phyloP scores from a whole-genome alignment of 2,113 vertebrate genomes.

The Urocynchramus pylzowi region DNA sequence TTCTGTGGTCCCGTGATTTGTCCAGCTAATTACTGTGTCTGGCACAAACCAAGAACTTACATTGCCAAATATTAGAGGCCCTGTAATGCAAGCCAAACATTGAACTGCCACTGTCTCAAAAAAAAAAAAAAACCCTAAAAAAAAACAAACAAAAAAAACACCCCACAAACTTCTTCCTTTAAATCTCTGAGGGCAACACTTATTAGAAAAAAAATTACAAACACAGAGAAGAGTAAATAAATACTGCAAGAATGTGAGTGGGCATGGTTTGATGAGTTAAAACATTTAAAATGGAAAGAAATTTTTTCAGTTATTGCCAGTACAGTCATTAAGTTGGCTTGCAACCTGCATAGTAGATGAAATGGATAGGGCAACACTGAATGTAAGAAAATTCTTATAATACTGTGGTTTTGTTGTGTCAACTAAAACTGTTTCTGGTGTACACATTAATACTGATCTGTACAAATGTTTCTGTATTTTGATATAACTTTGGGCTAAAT shows the following conservation, averaged over 20 bases:
- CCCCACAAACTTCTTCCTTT: neutral
- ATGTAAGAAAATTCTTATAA: neutral
- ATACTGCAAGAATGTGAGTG: neutral
- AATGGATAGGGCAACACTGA: neutral
- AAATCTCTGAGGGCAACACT: neutral
- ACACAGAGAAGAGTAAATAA: neutral
- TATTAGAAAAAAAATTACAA: neutral
- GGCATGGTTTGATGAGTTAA: neutral
- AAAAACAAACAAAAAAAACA: neutral
- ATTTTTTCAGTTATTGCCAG: neutral
- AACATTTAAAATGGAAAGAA: neutral
- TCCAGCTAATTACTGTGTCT: neutral
- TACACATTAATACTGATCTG: neutral
- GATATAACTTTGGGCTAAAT: neutral
- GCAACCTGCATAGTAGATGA: neutral
- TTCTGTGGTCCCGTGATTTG: accelerated
- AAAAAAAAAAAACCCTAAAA: neutral
- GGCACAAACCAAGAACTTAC: neutral
- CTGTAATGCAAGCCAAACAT: neutral
- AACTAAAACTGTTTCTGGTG: neutral
- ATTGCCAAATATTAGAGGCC: neutral
- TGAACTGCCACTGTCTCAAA: neutral
- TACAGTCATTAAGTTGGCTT: neutral
- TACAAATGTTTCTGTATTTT: neutral
- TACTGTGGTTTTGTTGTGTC: neutral